A percentile compares a stretch with the other conserved stretches of the same genome.
Evolutionary conservation across 2,113 vertebrate genomes (phyloP).

Genomic region (Pelusios castaneus): DNA sequence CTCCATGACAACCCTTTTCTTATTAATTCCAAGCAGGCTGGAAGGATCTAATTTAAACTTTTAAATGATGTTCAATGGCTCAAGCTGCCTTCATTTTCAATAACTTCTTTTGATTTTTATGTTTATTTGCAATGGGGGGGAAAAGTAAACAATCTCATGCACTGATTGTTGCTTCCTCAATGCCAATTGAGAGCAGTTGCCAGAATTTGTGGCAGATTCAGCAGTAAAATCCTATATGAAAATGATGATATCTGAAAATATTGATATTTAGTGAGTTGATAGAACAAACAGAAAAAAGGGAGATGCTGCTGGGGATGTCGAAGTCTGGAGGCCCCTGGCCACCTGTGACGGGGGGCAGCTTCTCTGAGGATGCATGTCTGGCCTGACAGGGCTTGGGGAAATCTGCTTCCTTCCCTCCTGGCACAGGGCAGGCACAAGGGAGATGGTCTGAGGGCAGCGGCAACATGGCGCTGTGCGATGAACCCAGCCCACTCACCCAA

Average conservation of each 20-base stretch:
- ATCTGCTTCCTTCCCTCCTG: too few species aligned
- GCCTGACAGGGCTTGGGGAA: too few species aligned
- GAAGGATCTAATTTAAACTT: background rate
- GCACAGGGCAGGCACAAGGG: too few species aligned
- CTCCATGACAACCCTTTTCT: background rate
- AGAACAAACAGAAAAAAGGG: background rate
- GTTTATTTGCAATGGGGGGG: background rate
- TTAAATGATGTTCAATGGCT: background rate
- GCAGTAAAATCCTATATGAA: background rate
- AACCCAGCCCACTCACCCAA: too few species aligned
- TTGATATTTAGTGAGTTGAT: background rate
- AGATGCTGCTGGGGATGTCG: background rate
- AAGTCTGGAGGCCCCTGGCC: too few species aligned
- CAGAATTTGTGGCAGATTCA: background rate
- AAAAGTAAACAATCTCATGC: background rate
- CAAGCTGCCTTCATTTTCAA: slow-evolving; percentile 9
- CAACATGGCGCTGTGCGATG: background rate
- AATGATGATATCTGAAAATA: accelerated
- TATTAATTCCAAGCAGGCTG: slow-evolving; percentile 7
- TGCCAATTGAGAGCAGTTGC: background rate
- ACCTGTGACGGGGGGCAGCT: too few species aligned
- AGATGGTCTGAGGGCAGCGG: too few species aligned
- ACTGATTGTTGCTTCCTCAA: background rate
- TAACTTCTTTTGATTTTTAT: background rate
- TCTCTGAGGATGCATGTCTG: background rate